These are phyloP conservation scores for Tichodroma muraria DNA, from an alignment of 2,113 vertebrate genomes.

Conservation along the genomic window DNA sequence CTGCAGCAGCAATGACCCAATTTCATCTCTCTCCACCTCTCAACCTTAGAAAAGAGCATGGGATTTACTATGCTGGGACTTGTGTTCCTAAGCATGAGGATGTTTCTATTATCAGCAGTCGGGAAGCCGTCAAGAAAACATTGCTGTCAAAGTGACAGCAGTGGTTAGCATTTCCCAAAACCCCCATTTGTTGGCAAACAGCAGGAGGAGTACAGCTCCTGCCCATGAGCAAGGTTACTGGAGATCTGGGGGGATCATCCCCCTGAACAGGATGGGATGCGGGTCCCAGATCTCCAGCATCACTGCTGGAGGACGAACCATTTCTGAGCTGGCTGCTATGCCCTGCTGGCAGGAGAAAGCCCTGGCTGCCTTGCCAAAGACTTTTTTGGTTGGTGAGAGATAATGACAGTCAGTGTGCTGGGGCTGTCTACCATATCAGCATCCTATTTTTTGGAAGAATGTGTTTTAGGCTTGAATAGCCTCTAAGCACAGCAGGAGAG, in stretches of 20 bases:
- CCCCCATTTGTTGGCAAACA: not conserved
- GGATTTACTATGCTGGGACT: slow-evolving; percentile 30
- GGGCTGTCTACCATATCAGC: not conserved
- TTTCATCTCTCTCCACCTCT: not conserved
- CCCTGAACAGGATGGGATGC: accelerated
- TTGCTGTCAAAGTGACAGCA: slow-evolving; percentile 37
- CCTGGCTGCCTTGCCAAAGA: not conserved
- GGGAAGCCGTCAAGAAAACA: slow-evolving; percentile 30
- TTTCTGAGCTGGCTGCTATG: not conserved
- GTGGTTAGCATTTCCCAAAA: not conserved
- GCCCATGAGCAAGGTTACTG: not conserved
- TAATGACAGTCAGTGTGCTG: not conserved
- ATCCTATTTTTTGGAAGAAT: not conserved
- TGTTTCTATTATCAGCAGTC: slow-evolving; percentile 6
- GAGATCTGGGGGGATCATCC: too few species aligned
- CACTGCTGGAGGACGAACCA: not conserved
- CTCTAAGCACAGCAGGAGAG: not conserved
- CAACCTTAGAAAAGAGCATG: not conserved
- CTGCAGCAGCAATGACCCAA: not conserved
- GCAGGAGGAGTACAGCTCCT: not conserved
- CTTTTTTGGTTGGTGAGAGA: not conserved
- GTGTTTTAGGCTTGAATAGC: not conserved
- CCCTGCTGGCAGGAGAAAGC: not conserved
- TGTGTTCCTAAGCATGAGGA: not conserved
- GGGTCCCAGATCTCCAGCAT: not conserved